phyloP scores from a whole-genome alignment of 2,113 vertebrate species.

The Colistium nudipinnis region DNA sequence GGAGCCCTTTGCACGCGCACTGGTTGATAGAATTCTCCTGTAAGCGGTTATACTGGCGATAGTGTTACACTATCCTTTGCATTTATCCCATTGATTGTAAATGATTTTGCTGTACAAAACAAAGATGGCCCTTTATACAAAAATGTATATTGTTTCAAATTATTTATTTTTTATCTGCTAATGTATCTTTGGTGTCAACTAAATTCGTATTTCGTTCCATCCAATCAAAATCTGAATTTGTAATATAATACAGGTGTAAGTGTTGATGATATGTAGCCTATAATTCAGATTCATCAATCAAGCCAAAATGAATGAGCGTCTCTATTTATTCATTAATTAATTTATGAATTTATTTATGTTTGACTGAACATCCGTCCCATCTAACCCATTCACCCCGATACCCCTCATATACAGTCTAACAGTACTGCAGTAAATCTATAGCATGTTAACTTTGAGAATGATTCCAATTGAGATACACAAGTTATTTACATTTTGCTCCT shows the following conservation, averaged over 20 bases:
- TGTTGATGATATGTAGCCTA: slow-evolving; percentile 26
- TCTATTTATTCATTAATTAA: background rate
- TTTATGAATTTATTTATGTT: background rate
- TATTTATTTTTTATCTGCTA: slow-evolving; percentile 73
- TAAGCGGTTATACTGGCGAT: slow-evolving; percentile 32
- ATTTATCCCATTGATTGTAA: slow-evolving; percentile 68
- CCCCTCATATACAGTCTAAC: background rate
- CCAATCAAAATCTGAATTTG: slow-evolving; percentile 34
- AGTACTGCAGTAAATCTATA: background rate
- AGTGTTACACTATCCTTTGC: slow-evolving; percentile 39
- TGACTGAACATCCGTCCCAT: background rate
- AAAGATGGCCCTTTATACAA: slow-evolving; percentile 66
- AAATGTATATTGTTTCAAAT: slow-evolving; percentile 68
- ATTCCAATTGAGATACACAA: background rate
- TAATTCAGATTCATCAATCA: slow-evolving; percentile 6
- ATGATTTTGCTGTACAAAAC: slow-evolving; percentile 74
- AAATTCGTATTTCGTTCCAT: slow-evolving; percentile 37
- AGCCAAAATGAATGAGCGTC: background rate
- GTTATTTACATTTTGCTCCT: background rate
- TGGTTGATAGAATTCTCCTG: slow-evolving; percentile 48
- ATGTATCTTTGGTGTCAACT: slow-evolving; percentile 45
- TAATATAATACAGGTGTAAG: background rate
- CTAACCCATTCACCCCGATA: slow-evolving; percentile 7
- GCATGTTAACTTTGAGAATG: background rate
- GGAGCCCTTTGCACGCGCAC: slow-evolving; percentile 10